phyloP scores from a whole-genome alignment of 2,797 vertebrate species.

The Tangara arthus region DNA sequence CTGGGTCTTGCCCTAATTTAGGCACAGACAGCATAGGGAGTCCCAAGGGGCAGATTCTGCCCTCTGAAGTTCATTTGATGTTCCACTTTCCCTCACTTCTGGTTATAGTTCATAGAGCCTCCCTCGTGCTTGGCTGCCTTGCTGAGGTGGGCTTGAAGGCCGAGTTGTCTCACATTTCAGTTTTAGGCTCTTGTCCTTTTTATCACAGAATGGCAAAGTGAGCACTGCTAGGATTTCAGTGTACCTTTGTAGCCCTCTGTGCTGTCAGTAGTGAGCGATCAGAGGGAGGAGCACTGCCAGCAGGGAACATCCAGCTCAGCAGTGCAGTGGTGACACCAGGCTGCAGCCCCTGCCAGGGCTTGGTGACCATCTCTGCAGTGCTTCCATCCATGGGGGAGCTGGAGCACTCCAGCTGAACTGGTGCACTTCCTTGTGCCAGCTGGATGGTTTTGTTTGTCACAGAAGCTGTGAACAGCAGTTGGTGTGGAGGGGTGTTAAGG shows the following conservation, averaged over 20 bases:
- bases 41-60: background rate
- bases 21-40: background rate
- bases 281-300: background rate
- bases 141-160: background rate
- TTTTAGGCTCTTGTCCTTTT: background rate
- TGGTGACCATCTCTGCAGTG: background rate
- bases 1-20: background rate
- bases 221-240: background rate
- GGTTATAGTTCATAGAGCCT: background rate
- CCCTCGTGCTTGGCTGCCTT: background rate
- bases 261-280: background rate
- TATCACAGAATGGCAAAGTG: background rate
- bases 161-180: background rate
- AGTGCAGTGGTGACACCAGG: fast-evolving
- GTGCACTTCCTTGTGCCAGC: background rate
- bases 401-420: background rate
- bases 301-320: background rate
- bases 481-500: background rate
- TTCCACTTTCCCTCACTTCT: background rate
- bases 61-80: background rate
- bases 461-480: background rate
- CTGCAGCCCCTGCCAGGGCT: background rate
- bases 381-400: background rate
- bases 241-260: background rate
- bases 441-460: background rate